Conservation (phyloP, 92 coral and sea anemone genomes). For the Porites divaricata region DNA sequence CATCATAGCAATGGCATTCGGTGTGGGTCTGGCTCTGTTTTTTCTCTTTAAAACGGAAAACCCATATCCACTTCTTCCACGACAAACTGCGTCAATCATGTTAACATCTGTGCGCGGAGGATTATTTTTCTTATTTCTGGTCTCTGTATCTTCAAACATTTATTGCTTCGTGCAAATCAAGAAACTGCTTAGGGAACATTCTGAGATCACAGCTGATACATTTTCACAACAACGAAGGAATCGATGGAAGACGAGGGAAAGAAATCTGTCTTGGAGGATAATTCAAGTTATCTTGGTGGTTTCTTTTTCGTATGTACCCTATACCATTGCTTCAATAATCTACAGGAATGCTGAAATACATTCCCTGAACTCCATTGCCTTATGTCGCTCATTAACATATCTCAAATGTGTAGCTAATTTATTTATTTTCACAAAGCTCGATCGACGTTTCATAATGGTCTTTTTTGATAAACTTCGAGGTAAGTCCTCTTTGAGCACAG, state of each 20-base stretch:
- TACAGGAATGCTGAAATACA: background rate
- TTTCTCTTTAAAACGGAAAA: background rate
- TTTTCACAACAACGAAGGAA: background rate
- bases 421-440: background rate
- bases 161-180: background rate
- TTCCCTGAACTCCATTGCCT: background rate
- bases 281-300: conserved; percentile 2
- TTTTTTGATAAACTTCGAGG: conserved; percentile 14
- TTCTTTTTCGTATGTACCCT: conserved; percentile 11
- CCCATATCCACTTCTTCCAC: conserved; percentile 9
- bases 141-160: conserved; percentile 1
- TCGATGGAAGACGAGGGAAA: background rate
- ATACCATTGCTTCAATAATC: background rate
- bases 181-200: background rate
- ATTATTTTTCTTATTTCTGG: background rate
- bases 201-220: background rate
- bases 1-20: background rate
- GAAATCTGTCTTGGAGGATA: conserved; percentile 10
- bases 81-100: background rate
- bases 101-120: background rate
- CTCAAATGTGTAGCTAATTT: conserved; percentile 3
- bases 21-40: background rate
- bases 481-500: background rate
- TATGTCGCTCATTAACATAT: conserved; percentile 17
- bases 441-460: background rate